Base-by-base conservation (phyloP, 1,140 invertebrate species). In the Philopotamus ludificatus region DNA sequence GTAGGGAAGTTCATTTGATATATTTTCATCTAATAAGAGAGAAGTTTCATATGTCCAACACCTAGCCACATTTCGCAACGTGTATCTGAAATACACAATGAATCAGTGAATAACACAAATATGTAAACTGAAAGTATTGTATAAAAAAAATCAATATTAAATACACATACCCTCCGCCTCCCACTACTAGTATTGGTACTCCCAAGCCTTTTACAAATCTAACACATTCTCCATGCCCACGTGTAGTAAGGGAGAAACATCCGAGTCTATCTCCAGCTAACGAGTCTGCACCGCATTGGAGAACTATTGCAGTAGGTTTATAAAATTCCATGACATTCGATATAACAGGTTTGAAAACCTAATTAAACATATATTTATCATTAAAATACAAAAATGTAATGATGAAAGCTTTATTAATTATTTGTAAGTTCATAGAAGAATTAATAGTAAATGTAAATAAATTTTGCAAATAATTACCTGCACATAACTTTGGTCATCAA, bases 1-100 rank as follows among this genome's bases (percentile, higher is more conserved):
- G 71, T 94, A 93, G 0, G 95, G 95, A 23, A 98, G 79, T 73
- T 97, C 94, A 73, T 95, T 95, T 34, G 88, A 90, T 23, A 98
- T 95, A 44, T 89, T 86, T 73, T 96, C 91, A 73, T 97, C 94
- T 0, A 96, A 85, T 0, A 98, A 79, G 1, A 99, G 79, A 0
- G 95, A 97, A 0, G 98, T 99, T 79, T 99, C 98, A 71, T 98
- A 97, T 0, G 97, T 97, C 98, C 98, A 99, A 76, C 96, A 99
- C 44, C 98, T 82, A 0, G 97, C 97, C 0, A 99, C 98, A 76
- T 99, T 99, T 54, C 95, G 83, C 3, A 99, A 81, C 0, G 97
- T 99, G 74, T 99, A 99, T 0, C 81, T 82, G 70, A 15, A 72
- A 71, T 63, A 20, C 7, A 39, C n/a, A n/a, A n/a, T n/a, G n/a